Evolutionary conservation across 2,797 vertebrate species (phyloP).

Genomic region (Pseudomugil tenellus): DNA sequence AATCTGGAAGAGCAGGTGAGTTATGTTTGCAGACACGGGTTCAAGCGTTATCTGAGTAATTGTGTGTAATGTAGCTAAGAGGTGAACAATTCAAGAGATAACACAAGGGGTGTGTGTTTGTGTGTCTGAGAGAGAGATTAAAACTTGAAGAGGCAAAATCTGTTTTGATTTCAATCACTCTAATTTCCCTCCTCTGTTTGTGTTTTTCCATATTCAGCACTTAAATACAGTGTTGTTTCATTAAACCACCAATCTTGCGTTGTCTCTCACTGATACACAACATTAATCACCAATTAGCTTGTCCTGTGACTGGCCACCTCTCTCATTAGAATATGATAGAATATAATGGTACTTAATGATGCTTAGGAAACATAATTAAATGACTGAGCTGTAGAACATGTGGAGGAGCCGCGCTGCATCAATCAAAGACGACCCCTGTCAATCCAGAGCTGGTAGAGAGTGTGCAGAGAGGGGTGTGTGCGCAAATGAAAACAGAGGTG

Average conservation of each 20-base stretch:
- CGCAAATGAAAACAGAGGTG: conserved; percentile 36
- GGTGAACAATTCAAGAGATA: conserved; percentile 67
- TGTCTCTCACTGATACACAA: conserved; percentile 97
- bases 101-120: conserved; percentile 28
- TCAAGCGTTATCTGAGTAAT: conserved; percentile 67
- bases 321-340: conserved; percentile 96
- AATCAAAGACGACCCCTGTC: conserved; percentile 84
- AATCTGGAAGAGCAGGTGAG: conserved; percentile 83
- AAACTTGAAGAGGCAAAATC: conserved; percentile 60
- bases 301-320: conserved; percentile 94
- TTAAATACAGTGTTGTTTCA: conserved; percentile 92
- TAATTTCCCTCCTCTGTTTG: conserved; percentile 83
- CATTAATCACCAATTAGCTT: conserved; percentile 99
- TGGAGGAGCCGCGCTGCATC: conserved; percentile 80
- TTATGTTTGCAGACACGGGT: conserved; percentile 77
- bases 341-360: conserved; percentile 99
- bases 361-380: conserved; percentile 90
- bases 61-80: conserved; percentile 67
- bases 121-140: conserved; percentile 48
- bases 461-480: conserved; percentile 34
- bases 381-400: conserved; percentile 86
- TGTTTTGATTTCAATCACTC: conserved; percentile 65
- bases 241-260: conserved; percentile 93
- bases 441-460: conserved; percentile 65
- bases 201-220: conserved; percentile 89